These are phyloP conservation scores for Nothobranchius furzeri DNA, from an alignment of 2,113 vertebrate genomes.

Conservation along the genomic window DNA sequence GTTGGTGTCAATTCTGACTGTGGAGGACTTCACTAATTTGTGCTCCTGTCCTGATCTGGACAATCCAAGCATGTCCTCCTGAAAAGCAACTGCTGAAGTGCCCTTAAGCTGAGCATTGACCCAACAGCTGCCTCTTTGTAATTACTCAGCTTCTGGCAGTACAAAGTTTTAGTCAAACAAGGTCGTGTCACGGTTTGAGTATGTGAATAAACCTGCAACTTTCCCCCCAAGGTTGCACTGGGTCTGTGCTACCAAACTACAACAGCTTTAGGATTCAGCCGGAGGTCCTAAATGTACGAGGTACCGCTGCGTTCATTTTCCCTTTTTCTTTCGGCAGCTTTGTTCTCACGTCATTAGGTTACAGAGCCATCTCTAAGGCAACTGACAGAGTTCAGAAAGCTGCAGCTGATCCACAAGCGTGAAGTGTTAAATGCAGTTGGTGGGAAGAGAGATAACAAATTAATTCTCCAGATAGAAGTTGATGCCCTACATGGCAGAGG, in stretches of 20 bases:
- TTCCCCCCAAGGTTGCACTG: constrained; percentile 26
- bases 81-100: constrained; percentile 47
- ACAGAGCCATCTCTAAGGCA: constrained; percentile 20
- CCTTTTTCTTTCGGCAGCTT: neutral
- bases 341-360: constrained; percentile 44
- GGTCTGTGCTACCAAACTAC: constrained; percentile 3
- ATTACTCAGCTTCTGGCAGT: constrained; percentile 46
- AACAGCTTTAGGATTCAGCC: constrained; percentile 5
- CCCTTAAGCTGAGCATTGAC: constrained; percentile 68
- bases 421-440: constrained; percentile 54
- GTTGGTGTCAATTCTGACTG: constrained; percentile 12
- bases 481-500: constrained; percentile 44
- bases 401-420: constrained; percentile 38
- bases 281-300: constrained; percentile 5
- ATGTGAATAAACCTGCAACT: constrained; percentile 37
- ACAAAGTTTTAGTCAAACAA: constrained; percentile 39
- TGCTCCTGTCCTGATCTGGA: constrained; percentile 22
- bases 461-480: constrained; percentile 55
- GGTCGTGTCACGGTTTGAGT: constrained; percentile 35
- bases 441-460: constrained; percentile 56
- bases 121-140: constrained; percentile 42
- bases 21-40: constrained; percentile 9
- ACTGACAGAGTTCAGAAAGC: constrained; percentile 46
- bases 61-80: constrained; percentile 38
- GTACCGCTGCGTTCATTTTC: neutral